Conservation (phyloP, 2,113 vertebrate genomes). For the Psittacula cyanocephala region DNA sequence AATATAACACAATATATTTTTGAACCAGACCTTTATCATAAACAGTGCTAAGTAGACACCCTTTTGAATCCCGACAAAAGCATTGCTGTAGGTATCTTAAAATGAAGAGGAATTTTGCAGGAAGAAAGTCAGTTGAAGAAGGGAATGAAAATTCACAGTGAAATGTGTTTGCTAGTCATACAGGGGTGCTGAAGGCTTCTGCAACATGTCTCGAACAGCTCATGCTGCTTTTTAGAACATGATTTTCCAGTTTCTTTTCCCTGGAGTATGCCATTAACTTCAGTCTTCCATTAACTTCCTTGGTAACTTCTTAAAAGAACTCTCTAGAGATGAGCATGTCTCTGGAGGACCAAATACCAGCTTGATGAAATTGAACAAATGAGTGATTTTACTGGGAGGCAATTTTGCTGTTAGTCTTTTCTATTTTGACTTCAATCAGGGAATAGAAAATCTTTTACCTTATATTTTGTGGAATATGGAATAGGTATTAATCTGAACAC, state of each 20-base stretch:
- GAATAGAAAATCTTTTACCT: neutral
- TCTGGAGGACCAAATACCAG: constrained; percentile 24
- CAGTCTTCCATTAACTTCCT: constrained; percentile 42
- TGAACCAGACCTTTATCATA: neutral
- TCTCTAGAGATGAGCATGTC: constrained; percentile 5
- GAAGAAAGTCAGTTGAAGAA: neutral
- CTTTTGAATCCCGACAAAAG: neutral
- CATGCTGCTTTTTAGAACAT: neutral
- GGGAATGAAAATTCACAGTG: neutral
- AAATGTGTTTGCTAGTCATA: neutral
- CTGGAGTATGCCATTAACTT: constrained; percentile 36
- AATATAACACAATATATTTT: neutral
- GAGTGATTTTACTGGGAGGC: constrained; percentile 30
- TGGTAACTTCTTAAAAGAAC: constrained; percentile 52
- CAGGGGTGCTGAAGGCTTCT: neutral
- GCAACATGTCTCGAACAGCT: neutral
- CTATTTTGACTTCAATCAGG: neutral
- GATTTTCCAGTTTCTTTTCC: constrained; percentile 25
- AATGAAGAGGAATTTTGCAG: neutral
- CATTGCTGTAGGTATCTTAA: neutral
- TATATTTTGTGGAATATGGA: neutral
- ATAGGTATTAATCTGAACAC: neutral
- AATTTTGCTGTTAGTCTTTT: neutral
- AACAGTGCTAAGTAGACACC: neutral
- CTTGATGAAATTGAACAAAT: constrained; percentile 45